A percentile compares a stretch with the other conserved stretches of the same genome.
These are phyloP conservation scores for Lepus europaeus DNA, from an alignment of 2,113 vertebrate species.

Conservation along the genomic window DNA sequence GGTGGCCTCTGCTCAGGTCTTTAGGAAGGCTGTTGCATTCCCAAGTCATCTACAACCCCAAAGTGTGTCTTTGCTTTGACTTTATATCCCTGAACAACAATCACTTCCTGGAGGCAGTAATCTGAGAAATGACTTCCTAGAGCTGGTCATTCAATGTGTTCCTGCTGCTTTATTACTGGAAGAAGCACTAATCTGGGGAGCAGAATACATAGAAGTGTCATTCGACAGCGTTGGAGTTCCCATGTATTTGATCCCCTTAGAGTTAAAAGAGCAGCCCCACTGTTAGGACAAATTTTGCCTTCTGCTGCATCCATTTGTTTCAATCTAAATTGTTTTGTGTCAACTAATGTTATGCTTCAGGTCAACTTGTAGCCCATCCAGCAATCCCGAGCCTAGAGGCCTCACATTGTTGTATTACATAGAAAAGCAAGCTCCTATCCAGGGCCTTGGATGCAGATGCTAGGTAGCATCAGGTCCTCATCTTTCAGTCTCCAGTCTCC, in stretches of 20 bases:
- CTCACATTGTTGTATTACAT: background rate
- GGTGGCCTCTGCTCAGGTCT: background rate
- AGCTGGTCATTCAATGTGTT: background rate
- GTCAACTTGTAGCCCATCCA: background rate
- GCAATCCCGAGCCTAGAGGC: background rate
- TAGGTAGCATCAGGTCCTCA: too few relatives aligned
- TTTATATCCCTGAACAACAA: constrained; percentile 20
- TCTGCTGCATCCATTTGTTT: constrained; percentile 26
- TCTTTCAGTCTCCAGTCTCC: too few relatives aligned
- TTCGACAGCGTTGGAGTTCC: background rate
- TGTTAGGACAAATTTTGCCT: background rate
- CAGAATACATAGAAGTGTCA: background rate
- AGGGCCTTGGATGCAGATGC: too few relatives aligned
- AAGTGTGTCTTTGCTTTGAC: background rate
- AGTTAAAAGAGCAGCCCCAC: background rate
- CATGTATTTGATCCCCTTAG: background rate
- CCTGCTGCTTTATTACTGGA: constrained; percentile 8
- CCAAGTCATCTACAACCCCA: background rate
- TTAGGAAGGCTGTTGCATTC: background rate
- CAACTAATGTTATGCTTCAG: background rate
- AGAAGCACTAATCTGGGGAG: constrained; percentile 5
- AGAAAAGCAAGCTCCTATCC: too few relatives aligned
- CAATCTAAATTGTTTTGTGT: constrained; percentile 13
- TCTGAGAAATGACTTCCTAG: background rate
- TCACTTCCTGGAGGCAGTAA: constrained; percentile 35